phyloP scores from a whole-genome alignment of 2,113 vertebrate species.

The Malurus alboscapulatus region DNA sequence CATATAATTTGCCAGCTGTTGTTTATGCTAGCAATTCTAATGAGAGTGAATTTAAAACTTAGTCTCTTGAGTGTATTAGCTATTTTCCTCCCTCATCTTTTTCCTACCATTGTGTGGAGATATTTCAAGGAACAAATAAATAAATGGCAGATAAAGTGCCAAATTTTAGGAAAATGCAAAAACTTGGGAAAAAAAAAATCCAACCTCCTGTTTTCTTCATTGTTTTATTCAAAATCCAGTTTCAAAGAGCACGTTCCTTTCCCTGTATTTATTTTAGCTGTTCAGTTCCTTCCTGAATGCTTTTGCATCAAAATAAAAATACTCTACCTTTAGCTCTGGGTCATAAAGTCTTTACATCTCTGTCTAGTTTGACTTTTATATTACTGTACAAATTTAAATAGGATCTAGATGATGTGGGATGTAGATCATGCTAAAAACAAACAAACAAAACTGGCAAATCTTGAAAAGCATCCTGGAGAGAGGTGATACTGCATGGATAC shows the following conservation, averaged over 20 bases:
- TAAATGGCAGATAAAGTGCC: neutral
- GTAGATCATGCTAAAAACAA: neutral
- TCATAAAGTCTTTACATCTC: neutral
- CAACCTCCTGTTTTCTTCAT: neutral
- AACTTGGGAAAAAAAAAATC: neutral
- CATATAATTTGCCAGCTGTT: conserved; percentile 6
- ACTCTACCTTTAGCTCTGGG: neutral
- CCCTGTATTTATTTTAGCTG: neutral
- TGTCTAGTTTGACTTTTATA: neutral
- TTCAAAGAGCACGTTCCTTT: neutral
- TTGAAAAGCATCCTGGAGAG: neutral
- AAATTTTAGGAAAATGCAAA: neutral
- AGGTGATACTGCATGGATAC: neutral
- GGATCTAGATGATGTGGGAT: neutral
- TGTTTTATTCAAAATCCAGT: neutral
- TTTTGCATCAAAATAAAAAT: neutral
- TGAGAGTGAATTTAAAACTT: neutral
- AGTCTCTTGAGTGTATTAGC: neutral
- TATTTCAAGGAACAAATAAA: neutral
- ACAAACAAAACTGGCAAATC: neutral
- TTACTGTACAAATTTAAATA: neutral
- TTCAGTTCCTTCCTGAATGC: neutral
- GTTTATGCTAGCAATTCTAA: neutral
- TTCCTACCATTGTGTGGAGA: neutral
- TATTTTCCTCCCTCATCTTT: neutral